Evolutionary conservation across 2,888 invertebrate genomes (phyloP), one percentile per base, ranked within the genome.

Genomic region (Stenodema calcarata): DNA sequence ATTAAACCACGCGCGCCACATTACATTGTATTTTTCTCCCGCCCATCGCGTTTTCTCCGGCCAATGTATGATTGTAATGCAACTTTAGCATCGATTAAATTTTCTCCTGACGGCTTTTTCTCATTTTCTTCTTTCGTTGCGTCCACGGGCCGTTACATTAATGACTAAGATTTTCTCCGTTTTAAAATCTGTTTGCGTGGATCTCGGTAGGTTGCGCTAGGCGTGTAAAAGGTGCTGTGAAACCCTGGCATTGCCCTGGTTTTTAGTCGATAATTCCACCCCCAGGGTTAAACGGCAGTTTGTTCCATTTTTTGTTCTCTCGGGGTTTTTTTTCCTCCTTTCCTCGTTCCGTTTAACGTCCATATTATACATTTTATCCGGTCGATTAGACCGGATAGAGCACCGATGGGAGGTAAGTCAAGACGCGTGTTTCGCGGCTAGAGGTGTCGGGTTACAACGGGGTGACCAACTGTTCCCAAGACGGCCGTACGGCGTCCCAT

Each of bases 291-390:
- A 78, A 78, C 78, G 44, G n/a, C 42, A 16, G 42, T 78, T 78
- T 44, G 30, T 27, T 28, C 18, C 27, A 70, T 28, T 27, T 76
- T 42, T 42, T 78, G 0, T 73, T 12, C 28, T 27, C 35, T 30
- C 62, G 18, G 62, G n/a, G 23, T 75, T 75, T 6, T 73, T 75
- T 41, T 18, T 14, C 27, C 0, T 44, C 16, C 27, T 78, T 35
- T 30, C 16, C 44, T 14, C 16, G 2, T 27, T 28, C 28, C 78
- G 42, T 78, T 44, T 44, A 44, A 44, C 78, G 78, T 78, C 27
- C 78, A 78, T 27, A 23, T 78, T 78, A 78, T 78, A 78, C 78
- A 78, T 78, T 78, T 78, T 78, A 78, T 78, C 78, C 78, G 78
- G 78, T 78, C 78, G 78, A 78, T 78, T 78, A 78, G 44, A 27